phyloP scores from a whole-genome alignment of 2,888 invertebrate species.

The Brachynemurus nebulosus region DNA sequence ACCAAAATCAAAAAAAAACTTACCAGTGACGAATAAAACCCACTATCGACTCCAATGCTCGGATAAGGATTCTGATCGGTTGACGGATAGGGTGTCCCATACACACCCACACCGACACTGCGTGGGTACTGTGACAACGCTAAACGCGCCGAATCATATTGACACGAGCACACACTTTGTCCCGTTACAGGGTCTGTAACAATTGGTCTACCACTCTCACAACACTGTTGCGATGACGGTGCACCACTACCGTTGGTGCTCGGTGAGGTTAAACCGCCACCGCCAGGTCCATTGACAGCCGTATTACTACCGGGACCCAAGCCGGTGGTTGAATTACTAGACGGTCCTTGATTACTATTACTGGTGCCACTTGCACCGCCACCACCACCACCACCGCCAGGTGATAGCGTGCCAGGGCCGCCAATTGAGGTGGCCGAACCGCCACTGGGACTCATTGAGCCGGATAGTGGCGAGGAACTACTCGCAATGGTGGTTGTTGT shows the following conservation, averaged over 20 bases:
- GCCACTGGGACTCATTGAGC: slow-evolving; percentile 58
- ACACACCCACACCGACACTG: slow-evolving; percentile 68
- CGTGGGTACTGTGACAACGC: slow-evolving; percentile 73
- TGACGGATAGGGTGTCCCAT: slow-evolving; percentile 77
- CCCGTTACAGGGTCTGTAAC: slow-evolving; percentile 88
- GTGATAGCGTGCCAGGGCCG: slow-evolving; percentile 25
- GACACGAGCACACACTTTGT: slow-evolving; percentile 87
- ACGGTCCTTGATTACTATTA: slow-evolving; percentile 3
- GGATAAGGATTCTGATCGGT: slow-evolving; percentile 88
- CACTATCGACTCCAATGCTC: slow-evolving; percentile 84
- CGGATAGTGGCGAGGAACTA: slow-evolving; percentile 63
- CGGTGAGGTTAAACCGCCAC: slow-evolving; percentile 17
- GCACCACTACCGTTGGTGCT: slow-evolving; percentile 22
- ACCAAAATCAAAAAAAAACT: slow-evolving; percentile 35
- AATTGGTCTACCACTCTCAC: slow-evolving; percentile 82
- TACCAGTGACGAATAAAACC: slow-evolving; percentile 91
- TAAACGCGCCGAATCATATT: slow-evolving; percentile 78
- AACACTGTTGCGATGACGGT: slow-evolving; percentile 42
- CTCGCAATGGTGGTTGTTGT: slow-evolving; percentile 56
- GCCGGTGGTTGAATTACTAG: slow-evolving; percentile 24
- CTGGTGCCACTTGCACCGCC: too few relatives aligned
- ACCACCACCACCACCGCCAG: slow-evolving; percentile 42
- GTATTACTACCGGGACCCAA: slow-evolving; percentile 24
- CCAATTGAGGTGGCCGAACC: slow-evolving; percentile 29
- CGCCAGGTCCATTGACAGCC: slow-evolving; percentile 11